Percentiles rank a stretch among this genome's conserved stretches.
Conservation (phyloP, 1,140 invertebrate genomes). For the Calycopis cecrops region DNA sequence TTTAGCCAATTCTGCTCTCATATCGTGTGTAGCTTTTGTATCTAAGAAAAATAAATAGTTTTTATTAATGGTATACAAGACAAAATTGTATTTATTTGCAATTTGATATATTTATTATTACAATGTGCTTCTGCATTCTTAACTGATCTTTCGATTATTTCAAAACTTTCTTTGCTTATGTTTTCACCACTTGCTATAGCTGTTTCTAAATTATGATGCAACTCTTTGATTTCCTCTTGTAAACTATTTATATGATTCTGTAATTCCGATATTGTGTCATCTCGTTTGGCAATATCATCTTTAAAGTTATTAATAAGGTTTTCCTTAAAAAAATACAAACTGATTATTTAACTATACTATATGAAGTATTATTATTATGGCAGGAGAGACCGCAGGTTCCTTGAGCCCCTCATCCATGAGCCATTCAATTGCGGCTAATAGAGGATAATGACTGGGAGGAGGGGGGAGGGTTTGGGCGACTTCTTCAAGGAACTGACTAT, state of each 20-base stretch:
- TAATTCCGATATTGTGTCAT: constrained; percentile 51
- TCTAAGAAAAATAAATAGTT: constrained; percentile 35
- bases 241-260: constrained; percentile 52
- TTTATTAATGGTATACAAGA: constrained; percentile 6
- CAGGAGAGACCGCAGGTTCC: too few species aligned
- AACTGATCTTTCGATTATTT: constrained; percentile 47
- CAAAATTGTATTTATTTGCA: background rate
- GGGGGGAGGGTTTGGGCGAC: too few species aligned
- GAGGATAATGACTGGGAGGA: too few species aligned
- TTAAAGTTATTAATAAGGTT: constrained; percentile 38
- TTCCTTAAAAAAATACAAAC: constrained; percentile 48
- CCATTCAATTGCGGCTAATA: too few species aligned
- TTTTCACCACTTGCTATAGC: constrained; percentile 46
- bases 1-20: constrained; percentile 51
- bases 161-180: constrained; percentile 40
- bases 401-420: too few species aligned
- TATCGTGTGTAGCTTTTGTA: constrained; percentile 60
- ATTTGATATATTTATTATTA: constrained; percentile 31
- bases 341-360: too few species aligned
- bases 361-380: too few species aligned
- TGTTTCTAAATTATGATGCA: constrained; percentile 40
- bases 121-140: constrained; percentile 56
- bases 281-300: constrained; percentile 42
- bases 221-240: constrained; percentile 47
- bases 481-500: too few species aligned